A percentile compares a stretch with the other conserved stretches of the same genome.
These are phyloP conservation scores for Chelonus formosanus DNA, from an alignment of 2,888 invertebrate genomes.

Conservation along the genomic window DNA sequence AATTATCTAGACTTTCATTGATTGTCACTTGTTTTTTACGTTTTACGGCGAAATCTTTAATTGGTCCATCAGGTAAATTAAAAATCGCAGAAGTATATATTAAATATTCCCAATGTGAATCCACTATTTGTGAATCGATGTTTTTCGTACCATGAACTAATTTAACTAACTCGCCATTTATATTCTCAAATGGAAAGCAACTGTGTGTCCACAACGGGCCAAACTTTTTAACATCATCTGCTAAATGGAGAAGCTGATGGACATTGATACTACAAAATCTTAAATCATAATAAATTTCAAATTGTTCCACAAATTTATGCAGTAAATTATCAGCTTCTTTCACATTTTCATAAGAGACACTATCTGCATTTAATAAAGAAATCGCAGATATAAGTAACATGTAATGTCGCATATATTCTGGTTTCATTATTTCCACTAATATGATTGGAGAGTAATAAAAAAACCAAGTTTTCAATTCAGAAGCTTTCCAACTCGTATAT, in stretches of 20 bases:
- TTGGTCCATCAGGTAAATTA: too few species aligned
- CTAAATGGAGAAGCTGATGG: slow-evolving; percentile 38
- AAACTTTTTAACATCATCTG: slow-evolving; percentile 30
- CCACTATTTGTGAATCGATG: slow-evolving; percentile 38
- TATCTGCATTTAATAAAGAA: too few species aligned
- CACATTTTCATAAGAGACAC: too few species aligned
- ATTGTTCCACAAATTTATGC: slow-evolving; percentile 38
- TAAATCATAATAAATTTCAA: slow-evolving; percentile 34
- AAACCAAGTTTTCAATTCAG: slow-evolving; percentile 9
- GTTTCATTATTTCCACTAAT: slow-evolving; percentile 1
- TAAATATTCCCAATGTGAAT: slow-evolving; percentile 25
- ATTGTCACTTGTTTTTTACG: too few species aligned
- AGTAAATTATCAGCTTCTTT: too few species aligned
- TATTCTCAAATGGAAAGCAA: slow-evolving; percentile 39
- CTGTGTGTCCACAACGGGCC: slow-evolving; percentile 38
- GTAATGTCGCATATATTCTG: slow-evolving; percentile 7
- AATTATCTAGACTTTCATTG: too few species aligned
- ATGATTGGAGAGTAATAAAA: slow-evolving; percentile 1
- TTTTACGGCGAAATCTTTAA: too few species aligned
- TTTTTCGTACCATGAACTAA: slow-evolving; percentile 37
- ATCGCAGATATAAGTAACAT: not conserved
- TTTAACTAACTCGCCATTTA: slow-evolving; percentile 35
- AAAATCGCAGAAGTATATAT: too few species aligned
- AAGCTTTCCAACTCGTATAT: slow-evolving; percentile 14
- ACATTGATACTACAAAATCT: slow-evolving; percentile 36